Conservation (phyloP, 2,797 vertebrate species). For the Manis javanica region DNA sequence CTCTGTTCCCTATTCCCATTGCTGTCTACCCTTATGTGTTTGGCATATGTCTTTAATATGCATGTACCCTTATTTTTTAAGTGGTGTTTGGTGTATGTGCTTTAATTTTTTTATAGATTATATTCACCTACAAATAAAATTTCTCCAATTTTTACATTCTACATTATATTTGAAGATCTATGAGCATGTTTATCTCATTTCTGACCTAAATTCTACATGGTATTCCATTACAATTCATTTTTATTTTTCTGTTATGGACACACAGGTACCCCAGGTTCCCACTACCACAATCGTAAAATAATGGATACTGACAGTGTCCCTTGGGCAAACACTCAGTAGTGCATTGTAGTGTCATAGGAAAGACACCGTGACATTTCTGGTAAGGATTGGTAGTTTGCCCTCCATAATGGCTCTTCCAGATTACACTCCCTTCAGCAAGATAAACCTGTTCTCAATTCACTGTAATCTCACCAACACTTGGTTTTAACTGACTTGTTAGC, state of each 20-base stretch:
- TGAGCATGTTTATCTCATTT: neutral
- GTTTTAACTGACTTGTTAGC: neutral
- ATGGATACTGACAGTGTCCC: neutral
- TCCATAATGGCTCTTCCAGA: neutral
- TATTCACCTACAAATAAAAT: neutral
- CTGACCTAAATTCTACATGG: no score
- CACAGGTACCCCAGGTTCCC: neutral
- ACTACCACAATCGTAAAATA: neutral
- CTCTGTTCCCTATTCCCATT: neutral
- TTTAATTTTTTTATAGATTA: neutral
- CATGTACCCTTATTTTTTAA: neutral
- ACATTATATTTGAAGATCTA: neutral
- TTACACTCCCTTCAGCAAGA: neutral
- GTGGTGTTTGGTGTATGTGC: neutral
- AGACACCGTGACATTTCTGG: neutral
- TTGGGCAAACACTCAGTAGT: neutral
- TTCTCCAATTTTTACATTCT: neutral
- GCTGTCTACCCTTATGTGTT: neutral
- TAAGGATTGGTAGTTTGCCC: neutral
- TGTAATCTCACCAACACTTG: neutral
- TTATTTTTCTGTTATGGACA: neutral
- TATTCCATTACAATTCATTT: neutral
- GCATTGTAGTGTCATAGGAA: neutral
- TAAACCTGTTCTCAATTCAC: neutral
- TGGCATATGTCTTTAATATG: neutral